A percentile compares a stretch with the other conserved stretches of the same genome.
phyloP scores from a whole-genome alignment of 2,113 vertebrate genomes.

The Hippolais icterina region DNA sequence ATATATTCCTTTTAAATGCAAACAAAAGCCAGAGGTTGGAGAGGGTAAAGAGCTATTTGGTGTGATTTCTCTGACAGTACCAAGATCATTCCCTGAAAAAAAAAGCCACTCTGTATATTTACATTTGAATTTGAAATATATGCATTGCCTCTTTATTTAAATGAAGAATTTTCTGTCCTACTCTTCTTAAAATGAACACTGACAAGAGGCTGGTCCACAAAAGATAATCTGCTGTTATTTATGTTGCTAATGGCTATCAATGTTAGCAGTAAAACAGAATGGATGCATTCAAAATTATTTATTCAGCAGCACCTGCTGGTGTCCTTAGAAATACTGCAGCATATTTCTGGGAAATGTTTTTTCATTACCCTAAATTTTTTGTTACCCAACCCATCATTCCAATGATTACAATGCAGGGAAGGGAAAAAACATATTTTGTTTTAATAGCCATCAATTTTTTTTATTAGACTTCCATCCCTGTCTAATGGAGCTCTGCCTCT shows the following conservation, averaged over 20 bases:
- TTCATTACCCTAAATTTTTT: background rate
- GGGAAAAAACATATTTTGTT: background rate
- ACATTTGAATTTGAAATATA: background rate
- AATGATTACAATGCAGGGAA: background rate
- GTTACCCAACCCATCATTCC: background rate
- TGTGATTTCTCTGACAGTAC: background rate
- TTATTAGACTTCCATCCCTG: background rate
- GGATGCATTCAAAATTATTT: slow-evolving; percentile 35
- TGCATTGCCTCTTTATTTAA: background rate
- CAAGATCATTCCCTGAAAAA: background rate
- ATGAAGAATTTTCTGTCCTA: background rate
- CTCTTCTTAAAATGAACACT: background rate
- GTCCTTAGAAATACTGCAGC: background rate
- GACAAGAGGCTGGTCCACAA: background rate
- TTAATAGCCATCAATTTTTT: background rate
- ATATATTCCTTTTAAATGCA: background rate
- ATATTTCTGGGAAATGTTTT: slow-evolving; percentile 1
- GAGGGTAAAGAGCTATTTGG: background rate
- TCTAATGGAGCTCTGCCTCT: slow-evolving; percentile 22
- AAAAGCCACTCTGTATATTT: background rate
- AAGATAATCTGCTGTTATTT: background rate
- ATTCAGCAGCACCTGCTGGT: slow-evolving; percentile 36
- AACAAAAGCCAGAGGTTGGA: background rate
- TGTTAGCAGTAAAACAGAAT: background rate
- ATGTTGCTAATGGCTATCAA: slow-evolving; percentile 13